Conservation (phyloP, 2,797 vertebrate genomes). For the Cichlasoma orientale region DNA sequence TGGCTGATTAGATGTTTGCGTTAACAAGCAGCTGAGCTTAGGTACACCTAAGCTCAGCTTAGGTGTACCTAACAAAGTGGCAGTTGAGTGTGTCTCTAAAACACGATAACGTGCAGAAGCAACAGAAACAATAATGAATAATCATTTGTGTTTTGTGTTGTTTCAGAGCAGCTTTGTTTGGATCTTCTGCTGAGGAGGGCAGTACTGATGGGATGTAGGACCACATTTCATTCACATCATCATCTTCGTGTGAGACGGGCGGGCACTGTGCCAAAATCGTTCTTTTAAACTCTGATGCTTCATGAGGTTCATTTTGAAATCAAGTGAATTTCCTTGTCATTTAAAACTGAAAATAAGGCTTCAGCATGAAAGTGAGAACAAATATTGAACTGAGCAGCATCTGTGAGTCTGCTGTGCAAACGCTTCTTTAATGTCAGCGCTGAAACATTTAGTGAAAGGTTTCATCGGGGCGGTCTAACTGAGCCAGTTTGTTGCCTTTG, state of each 20-base stretch:
- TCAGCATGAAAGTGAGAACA: not conserved
- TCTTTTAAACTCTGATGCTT: not conserved
- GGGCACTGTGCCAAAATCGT: not conserved
- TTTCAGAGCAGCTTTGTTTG: not conserved
- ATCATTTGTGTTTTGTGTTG: not conserved
- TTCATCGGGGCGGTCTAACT: not conserved
- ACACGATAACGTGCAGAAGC: fast-evolving
- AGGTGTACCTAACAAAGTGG: not conserved
- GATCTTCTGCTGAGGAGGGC: not conserved
- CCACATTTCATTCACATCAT: fast-evolving
- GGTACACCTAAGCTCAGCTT: no score
- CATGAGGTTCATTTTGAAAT: not conserved
- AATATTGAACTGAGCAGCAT: fast-evolving
- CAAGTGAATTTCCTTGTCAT: not conserved
- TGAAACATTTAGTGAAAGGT: fast-evolving
- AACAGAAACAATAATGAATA: fast-evolving
- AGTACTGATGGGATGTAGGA: fast-evolving
- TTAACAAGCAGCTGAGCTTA: not conserved
- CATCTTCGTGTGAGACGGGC: not conserved
- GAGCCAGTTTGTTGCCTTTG: not conserved
- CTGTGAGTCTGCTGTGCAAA: not conserved
- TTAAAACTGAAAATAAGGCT: not conserved
- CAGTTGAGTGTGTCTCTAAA: not conserved
- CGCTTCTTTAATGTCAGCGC: fast-evolving
- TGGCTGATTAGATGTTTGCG: not conserved